These are phyloP conservation scores for Eupithecia subfuscata DNA, from an alignment of 2,888 invertebrate species.

Conservation along the genomic window DNA sequence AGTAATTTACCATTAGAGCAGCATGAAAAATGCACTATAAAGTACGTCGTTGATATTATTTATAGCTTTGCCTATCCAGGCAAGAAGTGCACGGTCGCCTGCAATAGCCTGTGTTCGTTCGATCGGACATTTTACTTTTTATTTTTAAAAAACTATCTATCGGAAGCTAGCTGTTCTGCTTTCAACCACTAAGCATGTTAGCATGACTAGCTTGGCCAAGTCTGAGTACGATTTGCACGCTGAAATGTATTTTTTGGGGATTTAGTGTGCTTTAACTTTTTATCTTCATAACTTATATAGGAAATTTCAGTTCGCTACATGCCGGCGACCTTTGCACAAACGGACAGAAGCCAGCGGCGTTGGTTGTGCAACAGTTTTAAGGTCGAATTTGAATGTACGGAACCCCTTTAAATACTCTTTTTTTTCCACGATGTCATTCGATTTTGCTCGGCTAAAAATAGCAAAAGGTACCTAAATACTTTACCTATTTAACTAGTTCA, in stretches of 20 bases:
- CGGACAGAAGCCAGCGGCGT: no score
- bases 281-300: no score
- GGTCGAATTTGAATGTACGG: neutral
- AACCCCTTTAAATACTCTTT: neutral
- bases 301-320: no score
- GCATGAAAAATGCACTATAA: neutral
- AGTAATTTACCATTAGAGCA: neutral
- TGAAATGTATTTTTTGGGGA: no score
- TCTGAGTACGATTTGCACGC: no score
- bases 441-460: neutral
- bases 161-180: neutral
- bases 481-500: no score
- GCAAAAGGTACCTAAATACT: neutral
- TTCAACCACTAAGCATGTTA: neutral
- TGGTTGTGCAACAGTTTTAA: neutral
- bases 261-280: no score
- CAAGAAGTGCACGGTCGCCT: neutral
- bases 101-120: neutral
- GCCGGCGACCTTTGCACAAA: no score
- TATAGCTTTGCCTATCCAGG: neutral
- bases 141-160: neutral
- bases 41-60: constrained; percentile 1
- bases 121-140: neutral
- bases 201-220: neutral
- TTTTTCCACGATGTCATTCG: neutral